Evolutionary conservation across 2,113 vertebrate species (phyloP), one percentile per base, ranked within the genome.

Genomic region (Cheilinus undulatus): DNA sequence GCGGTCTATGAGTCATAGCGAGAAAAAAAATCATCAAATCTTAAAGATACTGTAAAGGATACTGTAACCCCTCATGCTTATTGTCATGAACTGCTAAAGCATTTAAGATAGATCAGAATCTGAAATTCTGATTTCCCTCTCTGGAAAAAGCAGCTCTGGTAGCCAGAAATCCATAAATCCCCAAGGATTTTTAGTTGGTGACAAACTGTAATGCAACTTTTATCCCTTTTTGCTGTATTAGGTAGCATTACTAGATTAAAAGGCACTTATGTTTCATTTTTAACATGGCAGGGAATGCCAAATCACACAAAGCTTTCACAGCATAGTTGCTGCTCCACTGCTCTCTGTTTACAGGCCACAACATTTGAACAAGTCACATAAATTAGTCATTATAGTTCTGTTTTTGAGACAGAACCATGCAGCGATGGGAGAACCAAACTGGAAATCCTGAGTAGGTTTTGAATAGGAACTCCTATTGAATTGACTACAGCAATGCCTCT

Each of bases 191-290:
- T 69, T 19, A 26, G 5, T 20, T 40, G 26, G 5, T 58, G 56
- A 52, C 27, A 40, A 15, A 32, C 17, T 24, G n/a, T 3, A n/a
- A n/a, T 30, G 42, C 34, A 32, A 34, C 23, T 4, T 43, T 52
- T 8, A 10, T 45, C 42, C 42, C 10, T 19, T 45, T 42, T 57
- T 40, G 22, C 27, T 68, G 4, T 34, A 4, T 50, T 49, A 15
- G 10, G 6, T 59, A 38, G 46, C 19, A 61, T 69, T 27, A 24
- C 17, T 20, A n/a, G 8, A 27, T 73, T 28, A 28, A 51, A 76
- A 83, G 53, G 69, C 72, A 80, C 76, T 83, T 86, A 76, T 0
- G 2, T 58, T 59, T 30, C 14, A 34, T 64, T 75, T 52, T 63
- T 14, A 63, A 13, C 24, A 51, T 23, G 3, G 45, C 19, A 42